These are phyloP conservation scores for Oppia nitens DNA, from an alignment of 1,140 invertebrate genomes.

Conservation along the genomic window DNA sequence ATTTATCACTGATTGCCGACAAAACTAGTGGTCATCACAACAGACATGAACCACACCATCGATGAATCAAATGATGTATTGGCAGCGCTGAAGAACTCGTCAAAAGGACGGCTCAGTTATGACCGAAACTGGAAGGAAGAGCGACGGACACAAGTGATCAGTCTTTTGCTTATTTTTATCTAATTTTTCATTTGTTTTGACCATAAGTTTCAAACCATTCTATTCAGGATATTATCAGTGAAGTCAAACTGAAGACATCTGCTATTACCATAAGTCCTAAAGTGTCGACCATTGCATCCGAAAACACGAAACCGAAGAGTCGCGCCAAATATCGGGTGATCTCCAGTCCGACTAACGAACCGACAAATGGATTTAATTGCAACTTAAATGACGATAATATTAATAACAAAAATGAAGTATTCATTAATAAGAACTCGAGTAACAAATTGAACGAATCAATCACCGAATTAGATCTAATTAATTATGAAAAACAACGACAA, in stretches of 20 bases:
- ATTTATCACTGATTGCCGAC: too few species aligned
- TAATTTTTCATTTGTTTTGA: neutral
- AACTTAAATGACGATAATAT: neutral
- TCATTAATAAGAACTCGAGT: neutral
- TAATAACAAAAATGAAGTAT: neutral
- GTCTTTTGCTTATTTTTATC: neutral
- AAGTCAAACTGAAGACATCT: neutral
- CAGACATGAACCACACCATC: neutral
- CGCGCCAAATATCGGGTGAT: neutral
- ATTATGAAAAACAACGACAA: conserved; percentile 6
- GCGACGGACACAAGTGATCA: conserved; percentile 12
- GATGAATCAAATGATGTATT: neutral
- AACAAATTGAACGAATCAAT: neutral
- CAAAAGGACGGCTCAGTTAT: conserved; percentile 17
- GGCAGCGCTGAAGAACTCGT: conserved; percentile 12
- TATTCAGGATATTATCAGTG: conserved; percentile 14
- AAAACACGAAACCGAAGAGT: neutral
- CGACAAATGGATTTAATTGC: neutral
- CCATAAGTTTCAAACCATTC: neutral
- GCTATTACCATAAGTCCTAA: neutral
- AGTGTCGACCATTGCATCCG: neutral
- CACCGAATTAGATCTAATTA: neutral
- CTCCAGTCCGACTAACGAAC: neutral
- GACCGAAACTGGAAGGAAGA: conserved; percentile 17
- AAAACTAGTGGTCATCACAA: too few species aligned